Evolutionary conservation across 1,140 invertebrate species (phyloP), one percentile per base, ranked within the genome.

Genomic region (Leptinotarsa undecemlineata): DNA sequence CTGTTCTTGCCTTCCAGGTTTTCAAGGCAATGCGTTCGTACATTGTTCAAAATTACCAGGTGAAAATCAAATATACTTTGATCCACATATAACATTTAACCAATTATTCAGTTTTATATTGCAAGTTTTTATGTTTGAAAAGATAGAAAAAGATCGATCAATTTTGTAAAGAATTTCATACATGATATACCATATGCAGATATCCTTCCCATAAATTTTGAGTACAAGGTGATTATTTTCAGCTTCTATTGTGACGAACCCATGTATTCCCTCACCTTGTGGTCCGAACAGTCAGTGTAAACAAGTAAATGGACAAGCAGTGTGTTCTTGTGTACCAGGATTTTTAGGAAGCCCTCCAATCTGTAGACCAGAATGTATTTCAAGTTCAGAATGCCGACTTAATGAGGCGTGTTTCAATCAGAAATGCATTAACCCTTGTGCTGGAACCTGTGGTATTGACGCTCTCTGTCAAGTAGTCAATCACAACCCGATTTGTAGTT

Each of bases 251-350:
- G 80, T 86, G 17, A 82, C 82, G 76, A 88, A 92, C 80, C 91
- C 91, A 21, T 93, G 91, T 82, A 84, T 86, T 74, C 91, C 90
- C 17, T 89, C 90, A 64, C 91, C 91, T 51, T 93, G 91, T 83
- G 91, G 91, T 23, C 88, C 89, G 15, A 92, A 92, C 84, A 91
- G 91, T 81, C 86, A 90, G 79, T 95, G 92, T 84, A 88, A 88
- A 71, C 88, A 88, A 71, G 84, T 88, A 60, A 90, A 90, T 79
- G 88, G 88, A 42, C 87, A 90, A 63, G 89, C 90, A 2, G 88
- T 91, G 4, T 94, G 92, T 82, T 90, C 90, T 19, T 94, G 92
- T 78, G 83, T 92, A 47, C 86, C 87, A 48, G 89, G 88, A 51
- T 93, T 88, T 81, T 86, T 87, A 74, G 92, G 93, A 80, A 89